Evolutionary conservation across 2,888 invertebrate species (phyloP).

Genomic region (Tetanocera ferruginea): DNA sequence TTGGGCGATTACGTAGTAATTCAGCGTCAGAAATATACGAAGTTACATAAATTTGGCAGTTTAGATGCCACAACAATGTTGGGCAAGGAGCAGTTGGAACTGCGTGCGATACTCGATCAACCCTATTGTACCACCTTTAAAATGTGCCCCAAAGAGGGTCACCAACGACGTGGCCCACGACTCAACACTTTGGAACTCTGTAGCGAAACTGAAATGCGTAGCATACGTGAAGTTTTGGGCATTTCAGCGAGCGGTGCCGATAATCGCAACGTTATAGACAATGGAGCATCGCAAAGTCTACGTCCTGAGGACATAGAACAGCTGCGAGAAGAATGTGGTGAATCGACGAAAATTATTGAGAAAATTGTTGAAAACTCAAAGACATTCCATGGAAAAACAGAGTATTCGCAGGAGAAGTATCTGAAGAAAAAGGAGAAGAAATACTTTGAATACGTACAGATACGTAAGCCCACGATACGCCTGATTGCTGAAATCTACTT

Average conservation of each 20-base stretch:
- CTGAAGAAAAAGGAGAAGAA: conserved; percentile 95
- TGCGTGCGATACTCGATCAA: conserved; percentile 77
- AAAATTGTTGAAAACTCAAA: conserved; percentile 91
- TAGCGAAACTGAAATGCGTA: conserved; percentile 70
- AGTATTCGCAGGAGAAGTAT: conserved; percentile 94
- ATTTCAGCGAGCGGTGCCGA: conserved; percentile 81
- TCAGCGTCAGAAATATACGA: conserved; percentile 83
- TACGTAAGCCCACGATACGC: conserved; percentile 85
- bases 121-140: conserved; percentile 83
- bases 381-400: conserved; percentile 91
- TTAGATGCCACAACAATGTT: conserved; percentile 75
- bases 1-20: conserved; percentile 82
- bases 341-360: conserved; percentile 86
- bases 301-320: conserved; percentile 86
- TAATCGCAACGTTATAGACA: conserved; percentile 86
- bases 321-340: conserved; percentile 81
- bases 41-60: conserved; percentile 80
- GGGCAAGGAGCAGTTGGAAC: conserved; percentile 79
- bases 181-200: conserved; percentile 73
- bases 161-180: conserved; percentile 69
- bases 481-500: conserved; percentile 89
- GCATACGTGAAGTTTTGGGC: conserved; percentile 75
- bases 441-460: conserved; percentile 86
- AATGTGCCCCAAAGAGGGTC: conserved; percentile 75
- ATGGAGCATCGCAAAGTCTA: conserved; percentile 81